Evolutionary conservation across 1,140 invertebrate genomes (phyloP).

Genomic region (Arion vulgaris): DNA sequence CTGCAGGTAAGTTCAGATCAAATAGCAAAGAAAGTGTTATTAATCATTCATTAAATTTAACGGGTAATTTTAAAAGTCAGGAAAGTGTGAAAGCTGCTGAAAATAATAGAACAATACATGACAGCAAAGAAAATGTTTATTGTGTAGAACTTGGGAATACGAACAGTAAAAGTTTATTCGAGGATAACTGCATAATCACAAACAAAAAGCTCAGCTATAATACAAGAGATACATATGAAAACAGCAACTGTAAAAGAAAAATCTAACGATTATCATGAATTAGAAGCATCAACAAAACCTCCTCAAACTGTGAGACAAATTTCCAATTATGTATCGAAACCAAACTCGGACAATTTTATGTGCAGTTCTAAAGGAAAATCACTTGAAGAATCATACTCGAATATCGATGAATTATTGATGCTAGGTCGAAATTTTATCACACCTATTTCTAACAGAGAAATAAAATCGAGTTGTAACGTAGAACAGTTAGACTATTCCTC

Average conservation of each 20-base stretch:
- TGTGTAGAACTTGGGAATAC: neutral
- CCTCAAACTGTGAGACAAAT: no score
- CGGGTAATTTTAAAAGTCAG: neutral
- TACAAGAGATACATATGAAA: neutral
- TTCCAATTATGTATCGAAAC: no score
- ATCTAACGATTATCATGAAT: neutral
- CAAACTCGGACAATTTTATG: no score
- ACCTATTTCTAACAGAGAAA: no score
- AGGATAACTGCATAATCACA: neutral
- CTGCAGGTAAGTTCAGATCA: neutral
- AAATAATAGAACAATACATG: neutral
- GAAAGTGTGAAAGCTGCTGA: neutral
- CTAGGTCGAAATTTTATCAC: no score
- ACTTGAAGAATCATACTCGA: no score
- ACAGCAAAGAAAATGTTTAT: neutral
- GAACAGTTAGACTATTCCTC: no score
- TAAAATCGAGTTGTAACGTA: no score
- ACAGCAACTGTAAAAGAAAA: neutral
- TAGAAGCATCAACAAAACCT: no score
- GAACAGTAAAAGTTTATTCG: neutral
- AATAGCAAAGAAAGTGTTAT: conserved; percentile 2
- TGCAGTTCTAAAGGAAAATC: no score
- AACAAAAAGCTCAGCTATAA: neutral
- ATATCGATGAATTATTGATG: no score
- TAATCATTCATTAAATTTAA: neutral